Evolutionary conservation across 2,797 vertebrate genomes (phyloP), one percentile per base, ranked within the genome.

Genomic region (Enteromius mattozi): DNA sequence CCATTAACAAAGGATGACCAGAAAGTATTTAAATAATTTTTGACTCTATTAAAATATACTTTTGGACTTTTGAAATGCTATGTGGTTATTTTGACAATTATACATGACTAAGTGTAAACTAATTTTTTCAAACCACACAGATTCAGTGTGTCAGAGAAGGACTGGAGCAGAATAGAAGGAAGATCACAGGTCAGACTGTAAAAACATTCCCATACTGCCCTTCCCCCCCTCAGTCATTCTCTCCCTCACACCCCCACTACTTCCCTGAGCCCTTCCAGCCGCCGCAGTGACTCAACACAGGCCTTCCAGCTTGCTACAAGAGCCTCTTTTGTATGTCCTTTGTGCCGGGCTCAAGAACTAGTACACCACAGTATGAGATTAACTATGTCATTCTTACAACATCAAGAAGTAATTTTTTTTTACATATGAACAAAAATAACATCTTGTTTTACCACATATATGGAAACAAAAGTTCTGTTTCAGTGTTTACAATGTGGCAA

Each of bases 171-270:
- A 93, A 93, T 94, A 92, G 93, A 95, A 94, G 93, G 93, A 95
- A 94, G 93, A 93, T 95, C 93, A 95, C 89, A 92, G 94, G 95
- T 95, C 94, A 93, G 86, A 77, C 93, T 93, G 92, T 92, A 88
- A 95, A 94, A 96, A 95, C 94, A 95, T 95, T 95, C 94, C 93
- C 95, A 95, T 93, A 91, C 88, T 88, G 91, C 92, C 92, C 91
- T 90, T 88, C 93, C 86, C 88, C 88, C 86, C 81, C 70, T 16
- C 33, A 63, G 45, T 80, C 76, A 54, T 79, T 89, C 89, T 86
- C 66, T 76, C 88, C 89, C 87, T 88, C 89, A 92, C 89, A 90
- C 90, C 87, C 88, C 91, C 93, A 91, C 88, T 90, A 90, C 89
- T 91, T 94, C 91, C 93, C 85, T 88, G 89, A 91, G 91, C 85